phyloP scores from a whole-genome alignment of 1,140 invertebrate species.

The Zaprionus camerounensis region DNA sequence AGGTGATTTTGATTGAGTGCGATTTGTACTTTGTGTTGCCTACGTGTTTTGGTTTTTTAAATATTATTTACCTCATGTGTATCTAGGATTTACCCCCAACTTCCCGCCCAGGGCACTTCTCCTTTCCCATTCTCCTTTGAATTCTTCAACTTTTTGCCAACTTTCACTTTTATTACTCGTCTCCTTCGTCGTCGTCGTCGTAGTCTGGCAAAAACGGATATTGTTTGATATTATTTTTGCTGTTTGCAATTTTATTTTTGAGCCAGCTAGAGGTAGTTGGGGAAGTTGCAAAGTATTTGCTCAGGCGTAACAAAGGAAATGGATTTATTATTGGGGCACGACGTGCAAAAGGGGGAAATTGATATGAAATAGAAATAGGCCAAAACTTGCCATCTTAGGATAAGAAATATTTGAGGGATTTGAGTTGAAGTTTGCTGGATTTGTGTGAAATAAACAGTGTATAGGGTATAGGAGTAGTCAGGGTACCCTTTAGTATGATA shows the following conservation, averaged over 20 bases:
- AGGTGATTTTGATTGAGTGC: slow-evolving; percentile 81
- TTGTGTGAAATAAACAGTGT: background rate
- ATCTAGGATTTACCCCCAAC: slow-evolving; percentile 56
- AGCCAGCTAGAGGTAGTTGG: slow-evolving; percentile 28
- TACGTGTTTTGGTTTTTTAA: slow-evolving; percentile 79
- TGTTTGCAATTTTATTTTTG: slow-evolving; percentile 59
- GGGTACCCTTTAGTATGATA: background rate
- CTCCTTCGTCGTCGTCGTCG: background rate
- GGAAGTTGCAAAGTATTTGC: slow-evolving; percentile 34
- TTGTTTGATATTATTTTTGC: slow-evolving; percentile 68
- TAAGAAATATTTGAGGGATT: background rate
- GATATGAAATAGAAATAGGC: slow-evolving; percentile 27
- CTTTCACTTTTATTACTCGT: slow-evolving; percentile 57
- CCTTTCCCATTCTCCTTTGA: background rate
- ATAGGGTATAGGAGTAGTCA: background rate
- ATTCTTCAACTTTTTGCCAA: slow-evolving; percentile 29
- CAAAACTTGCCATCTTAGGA: background rate
- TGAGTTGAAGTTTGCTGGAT: no score
- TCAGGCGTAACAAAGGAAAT: slow-evolving; percentile 43
- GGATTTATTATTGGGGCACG: slow-evolving; percentile 40
- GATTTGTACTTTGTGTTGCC: slow-evolving; percentile 77
- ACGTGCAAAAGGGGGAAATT: slow-evolving; percentile 28
- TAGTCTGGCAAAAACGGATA: slow-evolving; percentile 55
- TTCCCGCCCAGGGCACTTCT: background rate
- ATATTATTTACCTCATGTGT: slow-evolving; percentile 76